Conservation (phyloP, 2,113 vertebrate species). For the Colinus virginianus region DNA sequence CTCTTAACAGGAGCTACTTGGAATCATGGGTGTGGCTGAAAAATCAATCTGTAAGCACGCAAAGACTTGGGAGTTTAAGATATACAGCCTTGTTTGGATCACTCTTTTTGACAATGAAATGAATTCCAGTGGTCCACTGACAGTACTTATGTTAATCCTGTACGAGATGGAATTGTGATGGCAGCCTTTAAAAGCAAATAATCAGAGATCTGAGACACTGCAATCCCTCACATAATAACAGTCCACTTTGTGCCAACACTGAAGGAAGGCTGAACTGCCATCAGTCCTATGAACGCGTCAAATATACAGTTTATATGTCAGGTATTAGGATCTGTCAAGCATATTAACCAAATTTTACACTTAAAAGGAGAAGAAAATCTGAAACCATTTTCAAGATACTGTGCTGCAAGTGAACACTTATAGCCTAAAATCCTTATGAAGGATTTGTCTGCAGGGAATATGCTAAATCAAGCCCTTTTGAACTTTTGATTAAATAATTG, state of each 20-base stretch:
- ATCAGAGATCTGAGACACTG: background rate
- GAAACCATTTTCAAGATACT: constrained; percentile 36
- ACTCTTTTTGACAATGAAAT: background rate
- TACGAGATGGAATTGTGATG: background rate
- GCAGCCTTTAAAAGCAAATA: background rate
- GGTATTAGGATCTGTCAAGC: background rate
- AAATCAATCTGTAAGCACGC: background rate
- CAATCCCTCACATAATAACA: background rate
- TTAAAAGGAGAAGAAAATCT: constrained; percentile 37
- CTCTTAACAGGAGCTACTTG: background rate
- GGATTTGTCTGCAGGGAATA: constrained; percentile 56
- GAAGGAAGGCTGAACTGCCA: background rate
- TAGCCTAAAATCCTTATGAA: constrained; percentile 16
- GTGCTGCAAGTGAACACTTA: constrained; percentile 24
- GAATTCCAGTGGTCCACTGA: background rate
- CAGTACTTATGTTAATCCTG: background rate
- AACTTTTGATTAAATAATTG: constrained; percentile 75
- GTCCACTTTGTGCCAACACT: background rate
- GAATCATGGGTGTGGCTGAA: background rate
- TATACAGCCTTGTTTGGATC: background rate
- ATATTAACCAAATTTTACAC: constrained; percentile 38
- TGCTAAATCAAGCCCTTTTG: constrained; percentile 71
- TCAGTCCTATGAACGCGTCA: background rate
- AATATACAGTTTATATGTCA: constrained; percentile 6
- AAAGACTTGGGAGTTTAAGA: background rate